A percentile compares a stretch with the other conserved stretches of the same genome.
These are phyloP conservation scores for Aproaerema taeniolella DNA, from an alignment of 2,888 invertebrate genomes.

Conservation along the genomic window DNA sequence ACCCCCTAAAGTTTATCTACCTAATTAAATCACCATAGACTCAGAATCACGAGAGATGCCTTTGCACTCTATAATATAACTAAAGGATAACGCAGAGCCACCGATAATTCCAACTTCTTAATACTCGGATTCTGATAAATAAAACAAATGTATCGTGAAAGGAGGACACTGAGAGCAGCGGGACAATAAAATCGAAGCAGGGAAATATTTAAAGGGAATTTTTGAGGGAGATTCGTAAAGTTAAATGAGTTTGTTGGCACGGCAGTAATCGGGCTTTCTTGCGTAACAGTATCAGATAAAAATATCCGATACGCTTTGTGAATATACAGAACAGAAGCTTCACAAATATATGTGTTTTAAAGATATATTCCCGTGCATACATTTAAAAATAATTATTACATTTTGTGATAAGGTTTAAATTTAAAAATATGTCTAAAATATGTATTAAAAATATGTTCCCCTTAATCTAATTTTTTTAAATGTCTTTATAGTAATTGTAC, in stretches of 20 bases:
- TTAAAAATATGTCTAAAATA: no score
- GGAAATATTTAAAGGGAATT: constrained; percentile 58
- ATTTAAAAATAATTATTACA: no score
- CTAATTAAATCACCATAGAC: no score
- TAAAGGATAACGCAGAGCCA: constrained; percentile 3
- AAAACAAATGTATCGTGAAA: constrained; percentile 65
- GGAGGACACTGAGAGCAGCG: constrained; percentile 43
- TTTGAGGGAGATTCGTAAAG: constrained; percentile 64
- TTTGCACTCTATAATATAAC: constrained; percentile 2
- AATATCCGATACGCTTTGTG: constrained; percentile 41
- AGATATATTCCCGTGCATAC: no score
- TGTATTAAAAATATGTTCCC: no score
- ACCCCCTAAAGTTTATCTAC: no score
- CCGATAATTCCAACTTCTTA: constrained; percentile 36
- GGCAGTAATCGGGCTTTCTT: constrained; percentile 57
- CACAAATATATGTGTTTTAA: no score
- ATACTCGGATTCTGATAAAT: constrained; percentile 56
- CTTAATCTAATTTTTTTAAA: no score
- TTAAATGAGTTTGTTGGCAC: constrained; percentile 73
- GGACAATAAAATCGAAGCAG: constrained; percentile 67
- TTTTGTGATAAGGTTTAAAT: not conserved
- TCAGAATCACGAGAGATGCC: no score
- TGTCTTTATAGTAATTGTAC: no score
- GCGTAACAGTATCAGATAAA: constrained; percentile 62
- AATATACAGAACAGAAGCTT: no score